These are phyloP conservation scores for Platysteira castanea DNA, from an alignment of 2,113 vertebrate species.

Conservation along the genomic window DNA sequence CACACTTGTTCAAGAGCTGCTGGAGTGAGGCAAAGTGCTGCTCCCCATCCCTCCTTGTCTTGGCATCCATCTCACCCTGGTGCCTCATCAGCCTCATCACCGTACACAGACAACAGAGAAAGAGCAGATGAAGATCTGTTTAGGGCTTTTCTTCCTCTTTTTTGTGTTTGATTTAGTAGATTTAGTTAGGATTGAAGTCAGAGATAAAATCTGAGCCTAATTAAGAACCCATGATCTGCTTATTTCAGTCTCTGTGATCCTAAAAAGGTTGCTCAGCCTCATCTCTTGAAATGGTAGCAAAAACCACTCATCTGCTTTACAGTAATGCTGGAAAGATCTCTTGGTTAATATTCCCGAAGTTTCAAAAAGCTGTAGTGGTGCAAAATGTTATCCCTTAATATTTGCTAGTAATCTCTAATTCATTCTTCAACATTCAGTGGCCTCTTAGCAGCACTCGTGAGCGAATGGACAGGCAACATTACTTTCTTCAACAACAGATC, in stretches of 20 bases:
- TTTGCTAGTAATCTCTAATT: neutral
- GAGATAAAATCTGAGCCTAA: neutral
- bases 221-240: neutral
- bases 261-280: neutral
- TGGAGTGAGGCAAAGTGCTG: neutral
- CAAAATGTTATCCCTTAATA: neutral
- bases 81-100: neutral
- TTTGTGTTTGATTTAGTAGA: neutral
- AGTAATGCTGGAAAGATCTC: neutral
- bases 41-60: neutral
- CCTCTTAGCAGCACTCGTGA: neutral
- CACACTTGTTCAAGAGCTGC: neutral
- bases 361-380: neutral
- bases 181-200: neutral
- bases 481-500: neutral
- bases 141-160: fast-evolving
- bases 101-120: neutral
- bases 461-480: neutral
- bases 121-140: neutral
- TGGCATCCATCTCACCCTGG: neutral
- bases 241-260: neutral
- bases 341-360: neutral
- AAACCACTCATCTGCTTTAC: neutral
- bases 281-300: neutral
- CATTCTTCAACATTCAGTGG: neutral